phyloP scores from a whole-genome alignment of 2,888 invertebrate genomes.

The Chamaedrilus cognettii region DNA sequence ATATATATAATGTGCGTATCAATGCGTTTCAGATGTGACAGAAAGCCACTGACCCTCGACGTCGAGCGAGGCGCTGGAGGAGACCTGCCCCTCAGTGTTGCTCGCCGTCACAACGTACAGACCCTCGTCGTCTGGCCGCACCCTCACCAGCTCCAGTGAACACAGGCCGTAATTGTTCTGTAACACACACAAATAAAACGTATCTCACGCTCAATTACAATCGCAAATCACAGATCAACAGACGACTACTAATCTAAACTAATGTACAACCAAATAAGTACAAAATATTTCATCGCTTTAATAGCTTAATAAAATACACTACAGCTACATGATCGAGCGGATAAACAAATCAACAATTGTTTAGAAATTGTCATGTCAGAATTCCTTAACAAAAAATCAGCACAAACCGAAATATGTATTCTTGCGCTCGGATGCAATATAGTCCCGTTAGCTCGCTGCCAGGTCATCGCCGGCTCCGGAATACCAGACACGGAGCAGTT shows the following conservation, averaged over 20 bases:
- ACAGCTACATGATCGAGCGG: no score
- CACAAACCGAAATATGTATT: conserved; percentile 27
- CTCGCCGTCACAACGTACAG: conserved; percentile 30
- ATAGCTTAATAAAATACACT: no score
- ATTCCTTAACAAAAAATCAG: no score
- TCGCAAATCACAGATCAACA: no score
- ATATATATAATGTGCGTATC: no score
- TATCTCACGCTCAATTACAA: no score
- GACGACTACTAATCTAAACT: no score
- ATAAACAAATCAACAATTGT: no score
- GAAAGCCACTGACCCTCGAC: conserved; percentile 29
- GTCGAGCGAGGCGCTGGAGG: conserved; percentile 34
- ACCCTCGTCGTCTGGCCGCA: conserved; percentile 29
- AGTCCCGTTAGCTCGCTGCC: conserved; percentile 29
- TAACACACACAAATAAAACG: background rate
- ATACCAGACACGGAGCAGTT: conserved; percentile 36
- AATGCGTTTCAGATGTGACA: no score
- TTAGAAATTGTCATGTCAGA: no score
- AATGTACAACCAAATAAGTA: no score
- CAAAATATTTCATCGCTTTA: no score
- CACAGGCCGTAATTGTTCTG: conserved; percentile 37
- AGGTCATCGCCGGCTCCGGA: conserved; percentile 34
- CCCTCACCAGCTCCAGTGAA: conserved; percentile 32
- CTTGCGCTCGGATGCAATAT: conserved; percentile 20
- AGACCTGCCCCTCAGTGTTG: conserved; percentile 33